phyloP scores from a whole-genome alignment of 2,797 vertebrate genomes.

The Lithobates sylvaticus region DNA sequence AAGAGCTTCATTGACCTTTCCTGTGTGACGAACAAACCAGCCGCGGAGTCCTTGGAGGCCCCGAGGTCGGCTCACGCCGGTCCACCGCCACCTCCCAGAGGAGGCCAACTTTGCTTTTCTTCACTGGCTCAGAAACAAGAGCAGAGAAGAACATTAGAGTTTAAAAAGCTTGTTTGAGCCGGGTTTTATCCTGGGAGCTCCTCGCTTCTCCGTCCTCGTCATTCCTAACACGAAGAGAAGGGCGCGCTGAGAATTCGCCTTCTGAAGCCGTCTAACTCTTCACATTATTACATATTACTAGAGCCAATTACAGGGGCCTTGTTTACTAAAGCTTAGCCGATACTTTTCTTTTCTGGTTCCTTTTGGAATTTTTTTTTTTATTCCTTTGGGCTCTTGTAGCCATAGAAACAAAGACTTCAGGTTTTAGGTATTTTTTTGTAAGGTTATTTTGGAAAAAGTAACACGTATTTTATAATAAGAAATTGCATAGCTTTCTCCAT shows the following conservation, averaged over 20 bases:
- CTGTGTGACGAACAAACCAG: constrained; percentile 12
- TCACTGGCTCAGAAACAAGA: neutral
- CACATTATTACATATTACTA: too few species aligned
- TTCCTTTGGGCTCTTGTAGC: too few species aligned
- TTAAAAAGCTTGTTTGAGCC: neutral
- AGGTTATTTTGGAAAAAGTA: constrained; percentile 85
- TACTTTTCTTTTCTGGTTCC: too few species aligned
- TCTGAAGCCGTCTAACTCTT: too few species aligned
- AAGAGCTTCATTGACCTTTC: constrained; percentile 18
- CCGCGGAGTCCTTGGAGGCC: neutral
- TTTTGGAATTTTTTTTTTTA: too few species aligned
- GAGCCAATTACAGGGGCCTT: too few species aligned
- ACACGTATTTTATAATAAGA: constrained; percentile 70
- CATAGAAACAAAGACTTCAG: too few species aligned
- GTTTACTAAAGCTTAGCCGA: too few species aligned
- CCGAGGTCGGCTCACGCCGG: neutral
- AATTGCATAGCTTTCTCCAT: too few species aligned
- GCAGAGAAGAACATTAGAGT: neutral
- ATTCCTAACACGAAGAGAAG: too few species aligned
- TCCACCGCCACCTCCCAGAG: constrained; percentile 15
- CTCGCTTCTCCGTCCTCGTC: too few species aligned
- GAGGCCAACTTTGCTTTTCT: constrained; percentile 36
- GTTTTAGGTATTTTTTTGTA: constrained; percentile 65
- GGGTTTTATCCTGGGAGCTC: neutral
- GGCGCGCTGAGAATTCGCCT: too few species aligned